Evolutionary conservation across 2,113 vertebrate species (phyloP).

Genomic region (Erpornis zantholeuca): DNA sequence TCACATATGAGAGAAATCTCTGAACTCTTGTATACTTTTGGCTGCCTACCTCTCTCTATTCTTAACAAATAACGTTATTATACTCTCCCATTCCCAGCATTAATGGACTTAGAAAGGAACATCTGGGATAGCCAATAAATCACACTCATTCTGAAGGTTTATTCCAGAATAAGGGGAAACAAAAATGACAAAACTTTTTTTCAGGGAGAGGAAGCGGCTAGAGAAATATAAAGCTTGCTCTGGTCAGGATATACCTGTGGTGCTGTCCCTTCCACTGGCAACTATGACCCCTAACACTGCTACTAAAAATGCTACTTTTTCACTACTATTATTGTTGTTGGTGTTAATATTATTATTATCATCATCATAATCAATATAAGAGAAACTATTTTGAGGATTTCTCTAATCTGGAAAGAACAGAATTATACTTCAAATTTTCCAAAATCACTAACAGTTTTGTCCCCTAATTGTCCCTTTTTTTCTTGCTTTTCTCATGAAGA

Average conservation of each 20-base stretch:
- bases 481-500: neutral
- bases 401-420: neutral
- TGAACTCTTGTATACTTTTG: neutral
- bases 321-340: neutral
- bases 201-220: neutral
- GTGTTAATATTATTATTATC: neutral
- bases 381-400: rapidly evolving
- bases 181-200: neutral
- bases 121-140: neutral
- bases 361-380: neutral
- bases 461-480: neutral
- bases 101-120: neutral
- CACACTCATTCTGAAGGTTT: neutral
- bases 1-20: neutral
- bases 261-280: neutral
- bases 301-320: neutral
- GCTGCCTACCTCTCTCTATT: neutral
- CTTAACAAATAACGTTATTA: neutral
- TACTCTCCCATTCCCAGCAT: neutral
- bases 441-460: neutral
- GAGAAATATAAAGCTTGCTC: neutral
- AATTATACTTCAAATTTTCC: neutral
- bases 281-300: neutral
- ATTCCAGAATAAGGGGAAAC: neutral
- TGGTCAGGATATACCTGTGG: neutral